Conservation (phyloP, 2,888 invertebrate species). For the Eilema sororculum region DNA sequence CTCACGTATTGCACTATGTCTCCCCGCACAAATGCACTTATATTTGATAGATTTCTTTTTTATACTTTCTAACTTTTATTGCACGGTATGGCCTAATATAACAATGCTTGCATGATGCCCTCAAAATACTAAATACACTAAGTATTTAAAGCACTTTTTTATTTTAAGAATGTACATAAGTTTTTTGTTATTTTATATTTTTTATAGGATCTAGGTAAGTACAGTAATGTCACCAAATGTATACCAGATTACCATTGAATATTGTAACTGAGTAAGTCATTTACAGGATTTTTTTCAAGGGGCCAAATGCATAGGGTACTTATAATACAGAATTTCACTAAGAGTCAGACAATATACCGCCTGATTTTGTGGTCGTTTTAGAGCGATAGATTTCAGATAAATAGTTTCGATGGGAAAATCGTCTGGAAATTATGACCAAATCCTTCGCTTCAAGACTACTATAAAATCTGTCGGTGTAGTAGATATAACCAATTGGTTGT, state of each 20-base stretch:
- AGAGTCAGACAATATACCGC: background rate
- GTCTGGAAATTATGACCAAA: no score
- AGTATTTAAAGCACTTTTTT: background rate
- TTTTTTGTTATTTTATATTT: background rate
- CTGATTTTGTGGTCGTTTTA: no score
- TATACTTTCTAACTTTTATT: conserved; percentile 29
- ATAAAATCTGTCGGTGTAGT: no score
- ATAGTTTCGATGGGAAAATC: no score
- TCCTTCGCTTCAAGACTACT: no score
- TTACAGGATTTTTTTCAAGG: background rate
- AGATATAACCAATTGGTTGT: no score
- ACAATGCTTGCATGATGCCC: conserved; percentile 44
- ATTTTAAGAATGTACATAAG: background rate
- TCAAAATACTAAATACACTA: conserved; percentile 10
- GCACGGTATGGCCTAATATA: conserved; percentile 42
- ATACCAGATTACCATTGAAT: no score
- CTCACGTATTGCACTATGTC: conserved; percentile 45
- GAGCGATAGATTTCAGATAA: no score
- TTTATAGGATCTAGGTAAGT: conserved; percentile 5
- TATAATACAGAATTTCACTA: background rate
- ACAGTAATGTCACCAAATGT: background rate
- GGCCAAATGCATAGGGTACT: background rate
- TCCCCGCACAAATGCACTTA: conserved; percentile 38
- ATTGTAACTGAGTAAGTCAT: background rate
- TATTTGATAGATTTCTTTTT: conserved; percentile 14